Percentiles rank a stretch among this genome's conserved stretches.
phyloP scores from a whole-genome alignment of 2,113 vertebrate genomes.

The Periophthalmus modestus region DNA sequence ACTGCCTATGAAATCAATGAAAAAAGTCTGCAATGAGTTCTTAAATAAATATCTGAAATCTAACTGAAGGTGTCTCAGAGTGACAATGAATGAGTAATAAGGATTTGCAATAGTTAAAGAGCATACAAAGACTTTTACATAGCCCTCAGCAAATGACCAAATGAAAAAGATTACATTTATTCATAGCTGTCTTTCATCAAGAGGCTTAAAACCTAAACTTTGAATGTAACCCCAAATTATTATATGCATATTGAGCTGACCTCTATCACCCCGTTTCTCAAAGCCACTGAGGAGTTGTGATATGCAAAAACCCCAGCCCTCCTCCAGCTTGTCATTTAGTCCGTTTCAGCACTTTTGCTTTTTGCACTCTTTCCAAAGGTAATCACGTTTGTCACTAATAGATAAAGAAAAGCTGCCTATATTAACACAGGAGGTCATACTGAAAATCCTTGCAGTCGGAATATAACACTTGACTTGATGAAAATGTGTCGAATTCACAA shows the following conservation, averaged over 20 bases:
- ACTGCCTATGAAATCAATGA: conserved; percentile 2
- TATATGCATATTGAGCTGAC: conserved; percentile 77
- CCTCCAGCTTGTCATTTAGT: conserved; percentile 69
- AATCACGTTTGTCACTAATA: conserved; percentile 62
- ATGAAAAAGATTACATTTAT: conserved; percentile 76
- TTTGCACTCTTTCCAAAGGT: conserved; percentile 52
- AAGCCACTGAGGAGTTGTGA: conserved; percentile 68
- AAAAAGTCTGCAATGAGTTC: background rate
- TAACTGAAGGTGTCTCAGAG: conserved; percentile 37
- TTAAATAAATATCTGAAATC: conserved; percentile 40
- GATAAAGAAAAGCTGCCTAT: conserved; percentile 55
- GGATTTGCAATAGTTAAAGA: conserved; percentile 55
- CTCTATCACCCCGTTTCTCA: conserved; percentile 71
- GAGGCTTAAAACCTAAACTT: conserved; percentile 74
- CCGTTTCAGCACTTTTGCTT: conserved; percentile 75
- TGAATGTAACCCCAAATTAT: conserved; percentile 75
- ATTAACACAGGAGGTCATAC: conserved; percentile 62
- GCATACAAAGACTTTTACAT: conserved; percentile 62
- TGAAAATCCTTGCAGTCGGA: conserved; percentile 24
- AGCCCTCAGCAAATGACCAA: conserved; percentile 69
- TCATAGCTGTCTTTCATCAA: conserved; percentile 75
- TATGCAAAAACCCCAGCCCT: conserved; percentile 71
- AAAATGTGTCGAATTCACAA: conserved; percentile 42
- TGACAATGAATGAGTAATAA: conserved; percentile 57
- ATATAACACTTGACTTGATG: conserved; percentile 37